Percentiles rank a stretch among this genome's conserved stretches.
phyloP scores from a whole-genome alignment of 2,113 vertebrate genomes.

The Climacteris rufus region DNA sequence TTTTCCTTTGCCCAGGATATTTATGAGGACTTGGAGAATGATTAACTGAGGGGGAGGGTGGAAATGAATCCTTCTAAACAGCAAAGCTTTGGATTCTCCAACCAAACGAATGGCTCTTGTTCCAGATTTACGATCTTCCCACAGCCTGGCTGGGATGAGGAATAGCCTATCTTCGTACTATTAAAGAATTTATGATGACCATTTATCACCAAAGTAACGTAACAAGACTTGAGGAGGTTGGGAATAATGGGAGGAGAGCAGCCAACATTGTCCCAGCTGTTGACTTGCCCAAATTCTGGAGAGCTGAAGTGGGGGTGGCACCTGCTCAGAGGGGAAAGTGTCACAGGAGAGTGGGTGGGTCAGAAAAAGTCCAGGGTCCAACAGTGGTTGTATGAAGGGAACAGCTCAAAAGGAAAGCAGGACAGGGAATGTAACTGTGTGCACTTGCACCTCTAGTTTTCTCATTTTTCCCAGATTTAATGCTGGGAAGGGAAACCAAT shows the following conservation, averaged over 20 bases:
- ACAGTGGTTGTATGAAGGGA: background rate
- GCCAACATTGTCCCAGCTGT: background rate
- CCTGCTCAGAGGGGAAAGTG: background rate
- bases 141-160: slow-evolving; percentile 27
- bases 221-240: slow-evolving; percentile 17
- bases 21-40: slow-evolving; percentile 51
- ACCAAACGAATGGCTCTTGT: slow-evolving; percentile 38
- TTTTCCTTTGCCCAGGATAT: slow-evolving; percentile 36
- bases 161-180: slow-evolving; percentile 47
- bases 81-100: slow-evolving; percentile 51
- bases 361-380: background rate
- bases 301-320: background rate
- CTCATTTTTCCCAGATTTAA: background rate
- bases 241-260: slow-evolving; percentile 1
- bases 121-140: slow-evolving; percentile 56
- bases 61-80: slow-evolving; percentile 63
- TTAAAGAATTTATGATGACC: slow-evolving; percentile 52
- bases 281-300: background rate
- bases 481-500: background rate
- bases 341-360: background rate
- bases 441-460: background rate
- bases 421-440: background rate
- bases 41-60: slow-evolving; percentile 34
- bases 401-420: background rate
- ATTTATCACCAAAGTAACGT: slow-evolving; percentile 45